phyloP scores from a whole-genome alignment of 2,113 vertebrate genomes.

The Podocnemis expansa region DNA sequence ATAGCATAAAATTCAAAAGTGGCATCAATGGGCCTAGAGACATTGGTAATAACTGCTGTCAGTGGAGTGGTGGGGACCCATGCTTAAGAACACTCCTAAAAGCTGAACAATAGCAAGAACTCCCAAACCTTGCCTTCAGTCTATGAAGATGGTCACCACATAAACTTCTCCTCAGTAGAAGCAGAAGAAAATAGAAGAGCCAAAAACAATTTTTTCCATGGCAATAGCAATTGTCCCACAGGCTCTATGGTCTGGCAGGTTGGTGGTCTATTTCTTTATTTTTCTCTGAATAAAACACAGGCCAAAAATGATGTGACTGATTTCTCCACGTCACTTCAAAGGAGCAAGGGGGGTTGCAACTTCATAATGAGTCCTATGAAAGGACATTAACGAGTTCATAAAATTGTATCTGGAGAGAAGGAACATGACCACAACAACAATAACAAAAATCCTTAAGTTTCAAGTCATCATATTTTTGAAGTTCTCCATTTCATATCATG shows the following conservation, averaged over 20 bases:
- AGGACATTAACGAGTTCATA: background rate
- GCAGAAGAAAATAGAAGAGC: background rate
- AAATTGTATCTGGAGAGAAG: background rate
- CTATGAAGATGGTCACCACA: background rate
- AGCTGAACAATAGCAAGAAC: background rate
- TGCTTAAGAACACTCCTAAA: background rate
- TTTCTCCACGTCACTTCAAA: background rate
- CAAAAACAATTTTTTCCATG: background rate
- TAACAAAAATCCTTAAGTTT: background rate
- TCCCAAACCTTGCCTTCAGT: rapidly evolving
- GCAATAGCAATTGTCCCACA: background rate
- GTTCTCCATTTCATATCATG: background rate
- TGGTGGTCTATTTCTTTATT: background rate
- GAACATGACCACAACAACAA: background rate
- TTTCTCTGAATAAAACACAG: rapidly evolving
- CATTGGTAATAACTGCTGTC: rapidly evolving
- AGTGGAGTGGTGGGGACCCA: background rate
- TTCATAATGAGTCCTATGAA: background rate
- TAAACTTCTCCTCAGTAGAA: background rate
- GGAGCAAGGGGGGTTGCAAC: background rate
- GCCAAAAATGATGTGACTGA: background rate
- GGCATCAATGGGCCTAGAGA: background rate
- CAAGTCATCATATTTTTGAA: background rate
- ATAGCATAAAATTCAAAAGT: background rate
- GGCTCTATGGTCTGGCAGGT: background rate